Evolutionary conservation across 92 coral and sea anemone genomes (phyloP), one percentile per base, ranked within the genome.

Genomic region (Palythoa grandis): DNA sequence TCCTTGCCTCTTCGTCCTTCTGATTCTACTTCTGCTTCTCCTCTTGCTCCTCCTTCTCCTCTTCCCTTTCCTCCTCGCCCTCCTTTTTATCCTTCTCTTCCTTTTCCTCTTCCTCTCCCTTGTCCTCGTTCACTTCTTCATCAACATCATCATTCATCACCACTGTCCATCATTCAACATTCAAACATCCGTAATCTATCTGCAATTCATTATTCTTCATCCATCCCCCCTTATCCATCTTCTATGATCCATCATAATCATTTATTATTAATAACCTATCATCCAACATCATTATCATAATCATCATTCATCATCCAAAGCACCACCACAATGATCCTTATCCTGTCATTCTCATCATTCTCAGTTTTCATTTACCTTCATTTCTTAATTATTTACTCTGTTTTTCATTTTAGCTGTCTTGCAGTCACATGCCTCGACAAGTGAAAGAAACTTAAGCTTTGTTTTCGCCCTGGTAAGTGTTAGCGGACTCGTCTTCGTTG

Each of bases 401-500:
- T 22, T n/a, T 16, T 79, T 79, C 38, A 14, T 37, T 66, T 40
- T 23, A 80, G 85, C 85, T 19, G 85, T 80, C 12, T 35, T 80
- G 11, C 85, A 65, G 40, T 35, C 43, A 16, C 74, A 15, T 5
- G 12, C 47, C 40, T 20, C 58, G 39, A 1, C 85, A 80, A 80
- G 65, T 70, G 22, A 66, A 66, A 80, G 47, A 20, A 16, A 48
- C 5, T 14, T 80, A 29, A 63, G 73, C 48, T 80, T 80, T 47
- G 85, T 22, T 19, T 17, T 68, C 35, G 74, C 37, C 19, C 61
- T 80, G 60, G 56, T 66, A n/a, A 53, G 85, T 50, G 74, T 65
- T 3, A 68, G 72, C 29, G 85, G 74, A 29, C 74, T 80, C 47
- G 85, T 80, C 39, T 43, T 80, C 22, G 74, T 80, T 66, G 61